Conservation (phyloP, 2,113 vertebrate genomes). For the Canis aureus region DNA sequence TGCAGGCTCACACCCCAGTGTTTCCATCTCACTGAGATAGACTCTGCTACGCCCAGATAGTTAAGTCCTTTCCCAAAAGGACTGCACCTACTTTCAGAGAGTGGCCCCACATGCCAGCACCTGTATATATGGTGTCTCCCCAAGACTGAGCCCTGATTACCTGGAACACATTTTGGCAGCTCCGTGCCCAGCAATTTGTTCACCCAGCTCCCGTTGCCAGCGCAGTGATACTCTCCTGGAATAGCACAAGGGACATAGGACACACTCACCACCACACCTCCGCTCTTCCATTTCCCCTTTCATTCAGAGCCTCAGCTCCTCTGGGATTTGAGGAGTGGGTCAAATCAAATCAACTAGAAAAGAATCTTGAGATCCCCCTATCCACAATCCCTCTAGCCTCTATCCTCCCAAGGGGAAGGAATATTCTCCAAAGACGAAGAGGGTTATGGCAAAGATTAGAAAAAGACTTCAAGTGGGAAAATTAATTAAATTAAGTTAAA, state of each 20-base stretch:
- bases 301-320: neutral
- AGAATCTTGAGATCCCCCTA: neutral
- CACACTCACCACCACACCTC: neutral
- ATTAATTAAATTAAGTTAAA: neutral
- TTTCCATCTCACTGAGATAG: neutral
- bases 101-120: accelerated
- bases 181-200: conserved; percentile 79
- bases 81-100: neutral
- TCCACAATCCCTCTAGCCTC: neutral
- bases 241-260: conserved; percentile 36
- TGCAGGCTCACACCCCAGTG: neutral
- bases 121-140: neutral
- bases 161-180: conserved; percentile 87
- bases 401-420: neutral
- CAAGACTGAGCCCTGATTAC: conserved; percentile 75
- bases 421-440: neutral
- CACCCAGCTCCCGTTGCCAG: conserved; percentile 86
- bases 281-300: neutral
- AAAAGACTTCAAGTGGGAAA: neutral
- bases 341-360: neutral
- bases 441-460: neutral
- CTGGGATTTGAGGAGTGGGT: neutral
- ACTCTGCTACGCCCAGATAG: neutral
- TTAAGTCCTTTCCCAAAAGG: neutral
- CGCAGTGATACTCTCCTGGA: conserved; percentile 85